phyloP scores from a whole-genome alignment of 2,113 vertebrate genomes.

The Heliornis fulica region DNA sequence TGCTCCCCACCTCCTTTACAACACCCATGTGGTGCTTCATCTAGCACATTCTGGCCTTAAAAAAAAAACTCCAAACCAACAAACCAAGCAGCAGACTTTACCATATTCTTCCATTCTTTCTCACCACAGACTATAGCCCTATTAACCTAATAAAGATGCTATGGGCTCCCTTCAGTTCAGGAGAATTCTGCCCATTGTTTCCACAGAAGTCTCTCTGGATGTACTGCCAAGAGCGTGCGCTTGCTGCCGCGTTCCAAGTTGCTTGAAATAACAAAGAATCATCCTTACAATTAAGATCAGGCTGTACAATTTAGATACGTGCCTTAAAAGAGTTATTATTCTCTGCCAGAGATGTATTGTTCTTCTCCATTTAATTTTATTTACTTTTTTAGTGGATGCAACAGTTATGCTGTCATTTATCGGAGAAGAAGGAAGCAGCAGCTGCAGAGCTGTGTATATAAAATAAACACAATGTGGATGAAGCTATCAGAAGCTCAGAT shows the following conservation, averaged over 20 bases:
- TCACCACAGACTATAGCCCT: not conserved
- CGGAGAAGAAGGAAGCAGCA: constrained; percentile 4
- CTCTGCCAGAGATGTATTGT: constrained; percentile 17
- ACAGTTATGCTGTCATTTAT: constrained; percentile 51
- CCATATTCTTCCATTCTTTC: not conserved
- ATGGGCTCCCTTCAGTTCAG: not conserved
- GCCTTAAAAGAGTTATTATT: constrained; percentile 40
- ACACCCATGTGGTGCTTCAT: not conserved
- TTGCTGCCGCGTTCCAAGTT: constrained; percentile 16
- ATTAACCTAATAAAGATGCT: constrained; percentile 38
- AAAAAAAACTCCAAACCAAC: not conserved
- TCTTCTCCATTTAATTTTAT: constrained; percentile 60
- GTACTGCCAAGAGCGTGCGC: not conserved
- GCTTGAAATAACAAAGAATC: constrained; percentile 60
- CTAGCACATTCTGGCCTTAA: not conserved
- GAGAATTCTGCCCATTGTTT: constrained; percentile 45
- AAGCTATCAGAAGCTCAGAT: constrained; percentile 2
- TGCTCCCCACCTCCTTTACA: rapidly evolving
- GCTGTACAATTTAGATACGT: constrained; percentile 46
- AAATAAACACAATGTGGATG: constrained; percentile 1
- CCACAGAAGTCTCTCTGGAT: constrained; percentile 30
- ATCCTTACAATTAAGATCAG: constrained; percentile 58
- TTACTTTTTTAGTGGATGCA: constrained; percentile 52
- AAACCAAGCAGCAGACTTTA: not conserved
- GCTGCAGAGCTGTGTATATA: not conserved